Conservation (phyloP, 1,140 invertebrate genomes). For the Dolichoris vasculosae region DNA sequence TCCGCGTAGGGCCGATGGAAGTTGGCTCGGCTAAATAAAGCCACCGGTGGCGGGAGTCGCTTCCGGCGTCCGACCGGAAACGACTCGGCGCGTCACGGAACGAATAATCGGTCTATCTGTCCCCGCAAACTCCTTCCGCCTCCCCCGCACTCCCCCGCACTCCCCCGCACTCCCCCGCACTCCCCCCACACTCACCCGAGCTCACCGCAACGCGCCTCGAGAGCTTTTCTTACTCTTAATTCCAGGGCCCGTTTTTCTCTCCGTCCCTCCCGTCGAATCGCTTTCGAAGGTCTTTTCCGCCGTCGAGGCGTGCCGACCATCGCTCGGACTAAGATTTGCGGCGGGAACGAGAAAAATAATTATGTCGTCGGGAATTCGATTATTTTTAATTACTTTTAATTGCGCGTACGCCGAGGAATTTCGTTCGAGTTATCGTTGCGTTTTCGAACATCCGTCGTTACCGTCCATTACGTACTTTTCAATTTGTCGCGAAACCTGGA, state of each 20-base stretch:
- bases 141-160: background rate
- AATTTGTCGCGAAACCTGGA: too few species aligned
- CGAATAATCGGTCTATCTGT: constrained; percentile 27
- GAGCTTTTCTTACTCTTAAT: background rate
- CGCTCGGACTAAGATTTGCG: too few species aligned
- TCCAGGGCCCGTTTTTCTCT: background rate
- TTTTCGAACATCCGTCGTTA: background rate
- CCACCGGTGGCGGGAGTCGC: background rate
- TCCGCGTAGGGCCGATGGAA: background rate
- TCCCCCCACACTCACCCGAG: background rate
- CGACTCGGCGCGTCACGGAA: background rate
- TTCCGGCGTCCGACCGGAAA: constrained; percentile 39
- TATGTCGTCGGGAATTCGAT: background rate
- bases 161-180: background rate
- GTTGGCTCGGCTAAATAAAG: constrained; percentile 6
- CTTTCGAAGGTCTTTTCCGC: background rate
- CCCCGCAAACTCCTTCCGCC: background rate
- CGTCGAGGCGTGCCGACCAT: too few species aligned
- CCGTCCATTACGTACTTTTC: background rate
- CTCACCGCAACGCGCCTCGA: too few species aligned
- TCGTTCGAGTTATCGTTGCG: background rate
- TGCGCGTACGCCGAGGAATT: too few species aligned
- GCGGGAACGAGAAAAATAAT: too few species aligned
- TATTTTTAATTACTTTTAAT: background rate
- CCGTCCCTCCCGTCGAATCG: too few species aligned